Base-by-base conservation (phyloP, 2,888 invertebrate genomes). In the Galeopsomyia nigrocyanea region DNA sequence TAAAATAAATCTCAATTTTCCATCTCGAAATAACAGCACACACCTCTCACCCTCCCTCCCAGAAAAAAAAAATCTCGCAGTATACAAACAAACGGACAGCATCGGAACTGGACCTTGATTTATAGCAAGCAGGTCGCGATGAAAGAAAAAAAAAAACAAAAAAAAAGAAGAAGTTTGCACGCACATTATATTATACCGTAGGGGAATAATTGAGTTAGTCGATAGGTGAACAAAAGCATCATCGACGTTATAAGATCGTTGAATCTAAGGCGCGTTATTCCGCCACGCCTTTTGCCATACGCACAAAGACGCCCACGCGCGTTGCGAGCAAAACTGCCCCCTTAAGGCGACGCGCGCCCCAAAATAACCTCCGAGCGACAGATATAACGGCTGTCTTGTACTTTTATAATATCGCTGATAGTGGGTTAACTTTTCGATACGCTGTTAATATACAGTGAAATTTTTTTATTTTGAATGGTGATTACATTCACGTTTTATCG, bases 201-300 rank as follows among this genome's bases (percentile, higher is more conserved):
- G 31, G 39, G 39, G 22, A 63, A 68, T 64, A 68, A 69, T 69
- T 73, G 66, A 69, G 61, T 66, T 31, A 63, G 69, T 74, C 60
- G 22, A 17, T 22, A 19, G 47, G 16, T 13, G 63, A 56, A 57
- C 69, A 69, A 64, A 39, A 69, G 63, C 69, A 56, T 68, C 50
- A 56, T 65, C 61, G 55, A 63, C 67, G 14, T 56, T 62, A 68
- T 68, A 57, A 53, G 47, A 26, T 58, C 57, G 58, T 57, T 39
- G 39, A 64, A 68, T 68, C 72, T 63, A 60, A 53, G 50, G 31
- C 6, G 53, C 39, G 13, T 13, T 39, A n/a, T 39, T 17, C 53
- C 17, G 55, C 62, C 70, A 73, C 73, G 73, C 73, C 69, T 73
- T 63, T 69, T 56, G 64, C 64, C 57, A 56, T 66, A 13, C 31